Percentiles rank a stretch among this genome's conserved stretches.
Evolutionary conservation across 1,140 invertebrate genomes (phyloP).

Genomic region (Nasonia giraulti): DNA sequence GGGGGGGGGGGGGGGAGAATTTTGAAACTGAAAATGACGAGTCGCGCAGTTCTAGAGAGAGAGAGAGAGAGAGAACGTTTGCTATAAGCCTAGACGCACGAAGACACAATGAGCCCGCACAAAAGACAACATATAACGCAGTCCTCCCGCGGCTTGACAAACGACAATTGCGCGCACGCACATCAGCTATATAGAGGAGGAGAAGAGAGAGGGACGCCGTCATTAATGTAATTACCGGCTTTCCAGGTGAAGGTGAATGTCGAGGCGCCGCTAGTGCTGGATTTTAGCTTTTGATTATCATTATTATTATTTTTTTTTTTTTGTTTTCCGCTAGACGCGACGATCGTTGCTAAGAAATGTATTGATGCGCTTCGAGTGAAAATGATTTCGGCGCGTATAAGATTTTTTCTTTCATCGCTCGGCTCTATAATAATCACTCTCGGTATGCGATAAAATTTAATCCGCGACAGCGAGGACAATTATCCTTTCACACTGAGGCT

Average conservation of each 20-base stretch:
- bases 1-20: not conserved
- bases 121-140: not conserved
- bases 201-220: not conserved
- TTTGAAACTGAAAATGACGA: conserved; percentile 23
- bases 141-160: not conserved
- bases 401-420: too few species aligned
- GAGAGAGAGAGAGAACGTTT: too few species aligned
- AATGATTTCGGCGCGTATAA: too few species aligned
- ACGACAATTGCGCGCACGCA: not conserved
- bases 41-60: too few species aligned
- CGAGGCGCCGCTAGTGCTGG: conserved; percentile 49
- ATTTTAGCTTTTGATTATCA: not conserved
- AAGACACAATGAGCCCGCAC: not conserved
- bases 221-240: conserved; percentile 45
- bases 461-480: not conserved
- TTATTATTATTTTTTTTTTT: too few species aligned
- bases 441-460: not conserved
- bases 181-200: not conserved
- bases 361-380: too few species aligned
- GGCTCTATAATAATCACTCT: too few species aligned
- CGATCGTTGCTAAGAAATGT: too few species aligned
- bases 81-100: not conserved
- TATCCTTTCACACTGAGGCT: not conserved
- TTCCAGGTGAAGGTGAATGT: conserved; percentile 59
- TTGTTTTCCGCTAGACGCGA: too few species aligned